phyloP scores from a whole-genome alignment of 2,888 invertebrate species.

The Dromius quadrimaculatus region DNA sequence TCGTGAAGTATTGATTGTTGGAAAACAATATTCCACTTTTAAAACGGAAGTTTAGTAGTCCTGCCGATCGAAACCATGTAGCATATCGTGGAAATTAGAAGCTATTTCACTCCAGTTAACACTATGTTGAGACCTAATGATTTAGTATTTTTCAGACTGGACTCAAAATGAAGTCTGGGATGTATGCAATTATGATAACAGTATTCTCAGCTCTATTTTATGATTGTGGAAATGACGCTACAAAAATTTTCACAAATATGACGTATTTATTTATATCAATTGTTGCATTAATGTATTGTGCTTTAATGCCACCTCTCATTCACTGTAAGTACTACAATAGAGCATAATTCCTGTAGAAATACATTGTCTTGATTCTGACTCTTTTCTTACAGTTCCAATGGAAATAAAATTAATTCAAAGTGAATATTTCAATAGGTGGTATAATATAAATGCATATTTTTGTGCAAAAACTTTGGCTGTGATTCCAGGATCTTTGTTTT shows the following conservation, averaged over 20 bases:
- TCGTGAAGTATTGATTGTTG: too few relatives aligned
- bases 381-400: constrained; percentile 73
- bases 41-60: too few relatives aligned
- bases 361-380: neutral
- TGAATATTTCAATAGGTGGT: constrained; percentile 85
- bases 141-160: constrained; percentile 71
- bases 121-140: too few relatives aligned
- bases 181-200: constrained; percentile 77
- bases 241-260: constrained; percentile 86
- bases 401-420: constrained; percentile 79
- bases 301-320: constrained; percentile 84
- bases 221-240: constrained; percentile 82
- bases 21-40: too few relatives aligned
- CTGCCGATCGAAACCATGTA: too few relatives aligned
- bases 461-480: constrained; percentile 75
- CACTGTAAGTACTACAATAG: constrained; percentile 77
- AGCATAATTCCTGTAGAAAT: too few relatives aligned
- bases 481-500: constrained; percentile 75
- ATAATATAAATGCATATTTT: constrained; percentile 79
- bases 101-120: too few relatives aligned
- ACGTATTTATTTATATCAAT: constrained; percentile 85
- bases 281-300: constrained; percentile 83
- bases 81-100: too few relatives aligned
- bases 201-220: constrained; percentile 79
- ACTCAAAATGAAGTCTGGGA: constrained; percentile 75